Base-by-base conservation (phyloP, 2,888 invertebrate genomes). In the Tetragonula carbonaria region DNA sequence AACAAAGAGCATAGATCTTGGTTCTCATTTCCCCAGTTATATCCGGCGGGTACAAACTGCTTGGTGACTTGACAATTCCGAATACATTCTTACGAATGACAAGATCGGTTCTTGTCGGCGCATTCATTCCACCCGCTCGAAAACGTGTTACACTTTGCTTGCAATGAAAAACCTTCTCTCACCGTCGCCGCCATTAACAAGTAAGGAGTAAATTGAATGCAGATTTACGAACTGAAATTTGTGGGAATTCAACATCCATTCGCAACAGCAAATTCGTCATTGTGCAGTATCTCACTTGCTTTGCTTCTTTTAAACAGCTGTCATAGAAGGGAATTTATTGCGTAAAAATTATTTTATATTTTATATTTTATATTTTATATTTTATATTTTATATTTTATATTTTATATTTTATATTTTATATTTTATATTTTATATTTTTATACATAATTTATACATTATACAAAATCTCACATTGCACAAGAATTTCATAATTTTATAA, bases 21-120 rank as follows among this genome's bases (percentile, higher is more conserved):
- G 78, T 76, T 68, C 86, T 85, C 86, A 86, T 86, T 85, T 85
- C 85, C 86, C 73, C 68, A 11, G 75, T 79, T 71, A 86, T 86
- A 84, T 86, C 86, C 86, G 77, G 70, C 63, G 57, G 72, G 78
- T 75, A 73, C 57, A 53, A 45, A 38, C 59, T 28, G 28, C 55
- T 51, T 5, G 1, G 45, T 33, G 0, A 28, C 68, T 67, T 23
- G 33, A 70, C 53, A 23, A 80, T 72, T 50, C 59, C 8, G 51
- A 55, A 18, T 66, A 67, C 33, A 72, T 55, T 81, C 62, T 68
- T 45, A 57, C 28, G 66, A 21, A 21, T 57, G 38, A 14, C 33
- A 23, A 33, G 66, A 75, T 80, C 72, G 72, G 45, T 68, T 57
- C 51, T 2, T 28, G 28, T 28, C 28, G 28, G 28, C 6, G 18